A percentile compares a stretch with the other conserved stretches of the same genome.
Evolutionary conservation across 1,140 invertebrate genomes (phyloP).

Genomic region (Rhagoletis zephyria): DNA sequence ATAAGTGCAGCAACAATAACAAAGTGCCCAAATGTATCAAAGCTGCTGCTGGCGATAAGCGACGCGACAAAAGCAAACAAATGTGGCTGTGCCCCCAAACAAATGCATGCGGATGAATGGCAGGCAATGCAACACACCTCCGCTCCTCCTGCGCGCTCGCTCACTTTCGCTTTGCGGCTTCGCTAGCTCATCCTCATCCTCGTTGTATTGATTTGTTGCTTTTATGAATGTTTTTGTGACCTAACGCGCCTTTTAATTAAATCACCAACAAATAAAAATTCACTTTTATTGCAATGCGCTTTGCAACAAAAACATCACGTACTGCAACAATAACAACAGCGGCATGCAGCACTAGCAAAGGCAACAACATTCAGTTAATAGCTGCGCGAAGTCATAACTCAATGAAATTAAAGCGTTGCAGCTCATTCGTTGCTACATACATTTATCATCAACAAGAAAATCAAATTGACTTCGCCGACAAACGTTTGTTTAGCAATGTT

Average conservation of each 20-base stretch:
- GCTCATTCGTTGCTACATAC: conserved; percentile 35
- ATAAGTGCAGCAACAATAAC: not conserved
- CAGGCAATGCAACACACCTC: not conserved
- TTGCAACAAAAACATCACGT: conserved; percentile 4
- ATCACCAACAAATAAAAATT: conserved; percentile 41
- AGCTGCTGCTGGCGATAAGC: conserved; percentile 29
- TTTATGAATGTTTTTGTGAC: conserved; percentile 11
- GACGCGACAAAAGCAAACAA: conserved; percentile 52
- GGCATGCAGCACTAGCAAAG: not conserved
- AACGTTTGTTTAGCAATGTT: not conserved
- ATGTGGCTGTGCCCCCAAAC: not conserved
- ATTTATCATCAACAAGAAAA: conserved; percentile 31
- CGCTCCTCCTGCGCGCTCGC: not conserved
- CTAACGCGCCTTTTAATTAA: conserved; percentile 51
- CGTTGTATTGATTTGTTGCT: conserved; percentile 31
- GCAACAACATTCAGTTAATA: conserved; percentile 7
- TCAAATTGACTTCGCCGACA: conserved; percentile 10
- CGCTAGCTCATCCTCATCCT: no score
- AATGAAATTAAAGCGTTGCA: not conserved
- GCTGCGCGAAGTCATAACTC: conserved; percentile 42
- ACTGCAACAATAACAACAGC: not conserved
- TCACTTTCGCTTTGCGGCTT: not conserved
- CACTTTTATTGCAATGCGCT: conserved; percentile 46
- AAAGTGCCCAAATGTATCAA: not conserved
- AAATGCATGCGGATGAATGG: no score